Evolutionary conservation across 2,797 vertebrate genomes (phyloP).

Genomic region (Acanthurus lineatus): DNA sequence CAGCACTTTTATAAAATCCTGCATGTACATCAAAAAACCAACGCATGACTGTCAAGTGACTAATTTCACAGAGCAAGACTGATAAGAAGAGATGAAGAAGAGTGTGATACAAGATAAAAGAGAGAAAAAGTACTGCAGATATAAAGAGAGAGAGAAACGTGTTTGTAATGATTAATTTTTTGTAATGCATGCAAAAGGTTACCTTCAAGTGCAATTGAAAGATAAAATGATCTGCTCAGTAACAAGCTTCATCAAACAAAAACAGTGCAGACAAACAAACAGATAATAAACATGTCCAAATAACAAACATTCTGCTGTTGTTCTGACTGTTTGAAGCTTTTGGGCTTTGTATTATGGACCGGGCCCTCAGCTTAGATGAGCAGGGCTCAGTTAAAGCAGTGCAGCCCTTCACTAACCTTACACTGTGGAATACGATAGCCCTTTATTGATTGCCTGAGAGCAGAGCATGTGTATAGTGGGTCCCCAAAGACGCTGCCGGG

Average conservation of each 20-base stretch:
- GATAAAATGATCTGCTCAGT: conserved; percentile 2
- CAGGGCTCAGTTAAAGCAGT: conserved; percentile 54
- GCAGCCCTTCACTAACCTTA: conserved; percentile 20
- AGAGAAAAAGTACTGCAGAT: background rate
- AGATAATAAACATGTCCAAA: background rate
- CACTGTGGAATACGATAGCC: conserved; percentile 63
- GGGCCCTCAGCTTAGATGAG: conserved; percentile 31
- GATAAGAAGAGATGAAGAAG: background rate
- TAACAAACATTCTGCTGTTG: conserved; percentile 1
- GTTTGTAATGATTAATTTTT: background rate
- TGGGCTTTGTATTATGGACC: conserved; percentile 50
- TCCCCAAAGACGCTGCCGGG: conserved; percentile 40
- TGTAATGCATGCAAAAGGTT: background rate
- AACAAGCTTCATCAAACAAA: background rate
- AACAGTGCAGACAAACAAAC: background rate
- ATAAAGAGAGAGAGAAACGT: background rate
- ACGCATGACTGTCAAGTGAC: conserved; percentile 20
- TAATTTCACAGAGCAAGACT: conserved; percentile 11
- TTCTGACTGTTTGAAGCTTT: background rate
- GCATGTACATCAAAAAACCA: conserved; percentile 9
- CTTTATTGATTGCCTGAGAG: conserved; percentile 70
- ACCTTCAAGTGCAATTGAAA: conserved; percentile 5
- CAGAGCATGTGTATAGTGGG: conserved; percentile 46
- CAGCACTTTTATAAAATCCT: conserved; percentile 21
- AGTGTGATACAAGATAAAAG: background rate